Evolutionary conservation across 2,113 vertebrate genomes (phyloP), one percentile per base, ranked within the genome.

Genomic region (Bagarius yarrelli): DNA sequence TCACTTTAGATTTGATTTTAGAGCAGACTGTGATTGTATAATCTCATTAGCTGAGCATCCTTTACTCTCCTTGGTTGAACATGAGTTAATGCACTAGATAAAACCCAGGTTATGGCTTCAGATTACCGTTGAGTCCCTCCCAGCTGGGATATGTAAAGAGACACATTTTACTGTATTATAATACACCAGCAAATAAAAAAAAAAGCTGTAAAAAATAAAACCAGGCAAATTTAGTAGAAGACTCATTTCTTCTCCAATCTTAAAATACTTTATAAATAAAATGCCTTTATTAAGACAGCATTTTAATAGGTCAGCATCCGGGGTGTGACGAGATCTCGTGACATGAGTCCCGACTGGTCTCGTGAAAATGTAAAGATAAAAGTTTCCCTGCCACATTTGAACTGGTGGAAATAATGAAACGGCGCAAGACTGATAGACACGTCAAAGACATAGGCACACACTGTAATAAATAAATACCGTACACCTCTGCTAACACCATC

Each of bases 81-180:
- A 69, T n/a, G 66, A 69, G 5, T 69, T 70, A 70, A 70, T 70
- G 40, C 40, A 47, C 40, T 15, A 23, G 34, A 69, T 44, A 12
- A 69, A 47, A 69, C 36, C 36, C 66, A 69, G 36, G 64, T 4
- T n/a, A 70, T 70, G 66, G 47, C 66, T 70, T 70, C 40, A 47
- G 23, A 47, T 70, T 70, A 47, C 40, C 4, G 15, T 67, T 14
- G 44, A 44, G 21, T 67, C 15, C 8, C 23, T 70, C 13, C 14
- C 13, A 25, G 63, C 34, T 40, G 36, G 36, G 36, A 40, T 40
- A 8, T 40, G 36, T 40, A 8, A 40, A 40, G 36, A 40, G 36
- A 40, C 36, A 40, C 36, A 18, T 53, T 23, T 25, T 18, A 47
- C 6, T 70, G 40, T 47, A 70, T 47, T 25, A 25, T n/a, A 69